These are phyloP conservation scores for Brachyistius frenatus DNA, from an alignment of 2,113 vertebrate species.

Conservation along the genomic window DNA sequence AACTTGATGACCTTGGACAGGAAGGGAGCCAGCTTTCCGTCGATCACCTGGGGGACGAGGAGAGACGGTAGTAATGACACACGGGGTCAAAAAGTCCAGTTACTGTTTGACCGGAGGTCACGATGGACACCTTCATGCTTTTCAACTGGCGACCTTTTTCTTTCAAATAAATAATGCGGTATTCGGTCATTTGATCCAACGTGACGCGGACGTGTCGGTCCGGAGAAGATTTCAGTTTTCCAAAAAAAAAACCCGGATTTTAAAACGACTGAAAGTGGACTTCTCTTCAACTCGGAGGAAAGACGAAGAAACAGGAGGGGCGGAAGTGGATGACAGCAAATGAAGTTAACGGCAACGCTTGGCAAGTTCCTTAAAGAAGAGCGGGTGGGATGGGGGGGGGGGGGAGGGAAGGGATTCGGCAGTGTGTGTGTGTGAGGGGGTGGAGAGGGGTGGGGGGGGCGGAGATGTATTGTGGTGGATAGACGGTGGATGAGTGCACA, in stretches of 20 bases:
- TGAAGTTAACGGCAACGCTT: conserved; percentile 52
- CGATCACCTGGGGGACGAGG: conserved; percentile 89
- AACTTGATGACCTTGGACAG: conserved; percentile 98
- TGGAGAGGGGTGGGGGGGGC: not conserved
- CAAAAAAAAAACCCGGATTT: too few species aligned
- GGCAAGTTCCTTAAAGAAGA: conserved; percentile 63
- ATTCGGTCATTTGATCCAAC: too few species aligned
- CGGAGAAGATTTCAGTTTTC: too few species aligned
- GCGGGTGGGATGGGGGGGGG: not conserved
- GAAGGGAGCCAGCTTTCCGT: conserved; percentile 96
- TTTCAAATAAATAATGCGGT: too few species aligned
- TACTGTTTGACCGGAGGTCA: too few species aligned
- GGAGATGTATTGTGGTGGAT: conserved; percentile 3
- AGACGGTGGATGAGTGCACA: conserved; percentile 36
- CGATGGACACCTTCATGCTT: too few species aligned
- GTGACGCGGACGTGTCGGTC: too few species aligned
- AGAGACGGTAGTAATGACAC: not conserved
- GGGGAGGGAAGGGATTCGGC: conserved; percentile 7
- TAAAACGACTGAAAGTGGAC: too few species aligned
- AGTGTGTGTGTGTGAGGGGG: not conserved
- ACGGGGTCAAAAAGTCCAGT: too few species aligned
- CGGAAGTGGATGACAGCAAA: conserved; percentile 26
- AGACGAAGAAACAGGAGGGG: conserved; percentile 53
- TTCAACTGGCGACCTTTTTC: too few species aligned
- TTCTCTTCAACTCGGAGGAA: conserved; percentile 2